A percentile compares a stretch with the other conserved stretches of the same genome.
Conservation (phyloP, 2,888 invertebrate genomes). For the Dione vanillae region DNA sequence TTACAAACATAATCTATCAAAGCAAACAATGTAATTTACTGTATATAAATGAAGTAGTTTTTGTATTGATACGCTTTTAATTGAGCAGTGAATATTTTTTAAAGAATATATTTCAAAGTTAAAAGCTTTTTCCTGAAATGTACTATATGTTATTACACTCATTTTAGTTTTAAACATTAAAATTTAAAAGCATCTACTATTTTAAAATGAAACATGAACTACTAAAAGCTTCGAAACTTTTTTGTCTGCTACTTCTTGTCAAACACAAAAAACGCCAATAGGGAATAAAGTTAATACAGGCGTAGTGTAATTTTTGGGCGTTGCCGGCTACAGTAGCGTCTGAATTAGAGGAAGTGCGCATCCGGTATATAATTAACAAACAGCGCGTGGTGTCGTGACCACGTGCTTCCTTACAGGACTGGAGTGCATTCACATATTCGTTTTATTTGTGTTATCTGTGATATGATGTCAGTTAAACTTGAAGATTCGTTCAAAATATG, state of each 20-base stretch:
- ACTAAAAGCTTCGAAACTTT: not conserved
- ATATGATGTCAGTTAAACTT: conserved; percentile 33
- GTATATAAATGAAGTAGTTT: not conserved
- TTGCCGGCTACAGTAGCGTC: conserved; percentile 39
- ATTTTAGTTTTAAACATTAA: not conserved
- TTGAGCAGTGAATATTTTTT: not conserved
- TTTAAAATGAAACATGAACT: conserved; percentile 1
- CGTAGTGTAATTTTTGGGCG: conserved; percentile 32
- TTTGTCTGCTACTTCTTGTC: not conserved
- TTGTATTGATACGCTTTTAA: not conserved
- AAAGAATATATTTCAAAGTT: not conserved
- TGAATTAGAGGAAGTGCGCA: conserved; percentile 60
- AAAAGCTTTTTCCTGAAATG: not conserved
- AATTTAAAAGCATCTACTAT: not conserved
- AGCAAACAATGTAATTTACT: not conserved
- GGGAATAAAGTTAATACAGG: conserved; percentile 2
- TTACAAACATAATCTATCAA: not conserved
- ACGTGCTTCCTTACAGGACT: conserved; percentile 42
- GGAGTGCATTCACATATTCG: conserved; percentile 32
- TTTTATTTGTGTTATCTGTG: conserved; percentile 36
- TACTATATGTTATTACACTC: not conserved
- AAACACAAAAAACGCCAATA: conserved; percentile 5
- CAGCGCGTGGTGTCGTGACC: conserved; percentile 46
- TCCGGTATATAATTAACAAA: conserved; percentile 65
- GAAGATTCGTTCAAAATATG: conserved; percentile 14